Percentiles rank a stretch among this genome's conserved stretches.
These are phyloP conservation scores for Mimumesa dahlbomi DNA, from an alignment of 2,888 invertebrate species.

Conservation along the genomic window DNA sequence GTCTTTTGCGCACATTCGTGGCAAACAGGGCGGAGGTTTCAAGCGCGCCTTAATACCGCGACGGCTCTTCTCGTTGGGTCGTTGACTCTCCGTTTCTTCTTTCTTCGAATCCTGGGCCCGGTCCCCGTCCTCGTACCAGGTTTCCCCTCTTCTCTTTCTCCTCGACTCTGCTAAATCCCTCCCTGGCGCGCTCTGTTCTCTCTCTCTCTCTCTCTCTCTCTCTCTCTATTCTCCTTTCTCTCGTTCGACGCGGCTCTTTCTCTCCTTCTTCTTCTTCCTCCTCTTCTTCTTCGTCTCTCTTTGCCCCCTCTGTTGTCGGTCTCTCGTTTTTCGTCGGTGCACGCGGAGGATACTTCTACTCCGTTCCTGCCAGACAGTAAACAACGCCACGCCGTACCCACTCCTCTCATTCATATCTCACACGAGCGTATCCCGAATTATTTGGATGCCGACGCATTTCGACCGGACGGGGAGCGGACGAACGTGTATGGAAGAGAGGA, in stretches of 20 bases:
- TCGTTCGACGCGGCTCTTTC: slow-evolving; percentile 1
- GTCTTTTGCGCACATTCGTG: slow-evolving; percentile 28
- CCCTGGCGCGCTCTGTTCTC: slow-evolving; percentile 6
- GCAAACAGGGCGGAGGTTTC: slow-evolving; percentile 44
- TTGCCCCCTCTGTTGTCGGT: no score
- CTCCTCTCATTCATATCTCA: slow-evolving; percentile 70
- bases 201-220: slow-evolving; percentile 11
- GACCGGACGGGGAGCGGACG: slow-evolving; percentile 30
- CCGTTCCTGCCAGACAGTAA: slow-evolving; percentile 73
- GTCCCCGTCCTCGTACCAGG: slow-evolving; percentile 66
- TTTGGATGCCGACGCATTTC: slow-evolving; percentile 60
- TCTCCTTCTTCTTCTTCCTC: background rate
- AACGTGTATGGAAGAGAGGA: slow-evolving; percentile 9
- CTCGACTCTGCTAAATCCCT: slow-evolving; percentile 37
- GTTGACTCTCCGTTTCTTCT: slow-evolving; percentile 77
- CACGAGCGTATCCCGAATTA: slow-evolving; percentile 65
- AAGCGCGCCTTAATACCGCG: slow-evolving; percentile 67
- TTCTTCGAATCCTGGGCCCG: slow-evolving; percentile 75
- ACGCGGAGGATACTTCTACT: slow-evolving; percentile 60
- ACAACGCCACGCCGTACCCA: slow-evolving; percentile 70
- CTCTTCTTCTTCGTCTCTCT: no score
- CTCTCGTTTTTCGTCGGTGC: slow-evolving; percentile 59
- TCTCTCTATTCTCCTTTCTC: slow-evolving; percentile 17
- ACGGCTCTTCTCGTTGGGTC: slow-evolving; percentile 72
- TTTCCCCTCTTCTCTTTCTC: slow-evolving; percentile 50